Evolutionary conservation across 2,113 vertebrate genomes (phyloP).

Genomic region (Probosciger aterrimus): DNA sequence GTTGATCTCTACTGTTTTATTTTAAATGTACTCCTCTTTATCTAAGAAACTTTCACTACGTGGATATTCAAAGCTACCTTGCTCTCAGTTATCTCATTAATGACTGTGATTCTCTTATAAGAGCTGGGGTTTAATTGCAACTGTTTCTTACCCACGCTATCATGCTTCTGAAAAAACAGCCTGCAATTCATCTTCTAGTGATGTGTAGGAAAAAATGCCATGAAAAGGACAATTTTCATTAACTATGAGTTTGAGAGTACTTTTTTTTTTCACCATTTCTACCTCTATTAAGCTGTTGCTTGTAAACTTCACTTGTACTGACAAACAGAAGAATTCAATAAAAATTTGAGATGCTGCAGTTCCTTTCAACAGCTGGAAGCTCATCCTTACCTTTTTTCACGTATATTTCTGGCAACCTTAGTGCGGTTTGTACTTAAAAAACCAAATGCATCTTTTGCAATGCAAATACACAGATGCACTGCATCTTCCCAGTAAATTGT

Average conservation of each 20-base stretch:
- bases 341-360: not conserved
- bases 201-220: not conserved
- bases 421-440: not conserved
- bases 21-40: not conserved
- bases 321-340: not conserved
- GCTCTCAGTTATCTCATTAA: not conserved
- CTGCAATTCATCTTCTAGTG: not conserved
- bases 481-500: not conserved
- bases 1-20: not conserved
- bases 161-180: not conserved
- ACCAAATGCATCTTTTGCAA: not conserved
- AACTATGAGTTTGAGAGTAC: not conserved
- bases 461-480: not conserved
- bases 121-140: not conserved
- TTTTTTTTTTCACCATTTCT: not conserved
- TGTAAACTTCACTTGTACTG: not conserved
- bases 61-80: not conserved
- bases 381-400: not conserved
- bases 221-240: not conserved
- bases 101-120: not conserved
- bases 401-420: not conserved
- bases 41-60: not conserved
- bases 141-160: not conserved
- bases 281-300: not conserved
- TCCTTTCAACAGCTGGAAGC: not conserved